A percentile compares a stretch with the other conserved stretches of the same genome.
phyloP scores from a whole-genome alignment of 2,797 vertebrate genomes.

The Chelmon rostratus region DNA sequence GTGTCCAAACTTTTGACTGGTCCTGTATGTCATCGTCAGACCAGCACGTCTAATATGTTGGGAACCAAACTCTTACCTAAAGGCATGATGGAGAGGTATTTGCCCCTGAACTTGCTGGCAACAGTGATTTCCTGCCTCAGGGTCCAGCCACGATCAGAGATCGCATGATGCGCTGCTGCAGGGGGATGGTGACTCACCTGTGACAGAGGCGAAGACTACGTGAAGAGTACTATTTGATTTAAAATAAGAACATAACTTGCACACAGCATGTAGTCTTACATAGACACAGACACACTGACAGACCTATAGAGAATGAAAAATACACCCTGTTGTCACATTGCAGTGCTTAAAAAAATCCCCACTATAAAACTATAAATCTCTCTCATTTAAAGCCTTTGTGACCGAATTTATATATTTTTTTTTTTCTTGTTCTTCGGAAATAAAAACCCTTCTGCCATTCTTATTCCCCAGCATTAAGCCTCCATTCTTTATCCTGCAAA shows the following conservation, averaged over 20 bases:
- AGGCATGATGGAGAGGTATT: conserved; percentile 98
- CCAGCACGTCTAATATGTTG: background rate
- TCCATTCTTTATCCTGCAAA: background rate
- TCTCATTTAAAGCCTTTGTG: conserved; percentile 17
- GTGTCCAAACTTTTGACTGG: too few species aligned
- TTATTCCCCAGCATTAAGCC: background rate
- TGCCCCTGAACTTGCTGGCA: conserved; percentile 98
- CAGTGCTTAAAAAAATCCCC: background rate
- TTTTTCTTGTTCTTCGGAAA: conserved; percentile 1
- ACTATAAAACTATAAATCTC: background rate
- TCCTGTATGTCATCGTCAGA: background rate
- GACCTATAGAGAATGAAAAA: background rate
- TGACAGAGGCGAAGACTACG: fast-evolving
- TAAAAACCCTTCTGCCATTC: background rate
- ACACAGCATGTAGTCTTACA: background rate
- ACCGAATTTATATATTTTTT: background rate
- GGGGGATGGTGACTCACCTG: conserved; percentile 98
- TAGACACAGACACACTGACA: background rate
- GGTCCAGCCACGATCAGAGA: conserved; percentile 94
- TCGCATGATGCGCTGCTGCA: conserved; percentile 93
- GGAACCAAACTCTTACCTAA: conserved; percentile 63
- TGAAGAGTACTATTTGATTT: background rate
- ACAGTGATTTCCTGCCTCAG: conserved; percentile 96
- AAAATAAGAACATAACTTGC: background rate
- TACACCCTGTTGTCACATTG: background rate